Percentiles rank a stretch among this genome's conserved stretches.
phyloP scores from a whole-genome alignment of 2,888 invertebrate genomes.

The Choreutis nemorana region DNA sequence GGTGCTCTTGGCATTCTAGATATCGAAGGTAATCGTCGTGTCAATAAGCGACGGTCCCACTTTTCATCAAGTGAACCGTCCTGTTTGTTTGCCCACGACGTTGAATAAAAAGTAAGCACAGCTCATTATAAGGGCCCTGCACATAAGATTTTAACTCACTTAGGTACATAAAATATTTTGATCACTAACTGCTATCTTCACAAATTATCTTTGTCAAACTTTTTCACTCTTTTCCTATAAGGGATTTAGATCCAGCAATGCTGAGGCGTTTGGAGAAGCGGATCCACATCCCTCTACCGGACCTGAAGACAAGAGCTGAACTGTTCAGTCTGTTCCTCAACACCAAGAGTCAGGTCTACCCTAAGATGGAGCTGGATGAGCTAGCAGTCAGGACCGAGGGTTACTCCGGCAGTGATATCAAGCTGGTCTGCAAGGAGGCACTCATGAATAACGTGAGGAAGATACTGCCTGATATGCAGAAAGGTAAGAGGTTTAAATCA shows the following conservation, averaged over 20 bases:
- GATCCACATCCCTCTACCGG: conserved; percentile 82
- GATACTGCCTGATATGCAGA: conserved; percentile 44
- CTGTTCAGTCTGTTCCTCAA: conserved; percentile 73
- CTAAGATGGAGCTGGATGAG: conserved; percentile 41
- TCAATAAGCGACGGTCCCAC: too few species aligned
- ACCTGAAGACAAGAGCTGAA: conserved; percentile 67
- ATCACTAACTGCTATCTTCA: too few species aligned
- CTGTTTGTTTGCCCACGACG: too few species aligned
- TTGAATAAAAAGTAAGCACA: too few species aligned
- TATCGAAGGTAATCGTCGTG: too few species aligned
- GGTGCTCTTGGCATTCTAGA: too few species aligned
- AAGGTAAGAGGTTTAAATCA: conserved; percentile 22
- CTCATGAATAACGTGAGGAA: conserved; percentile 82
- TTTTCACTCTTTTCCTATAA: too few species aligned
- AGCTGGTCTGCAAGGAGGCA: conserved; percentile 87
- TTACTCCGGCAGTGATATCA: conserved; percentile 90
- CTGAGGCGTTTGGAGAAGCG: conserved; percentile 88
- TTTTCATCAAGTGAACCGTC: too few species aligned
- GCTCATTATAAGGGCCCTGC: too few species aligned
- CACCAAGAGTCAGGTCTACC: conserved; percentile 51
- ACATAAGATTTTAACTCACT: too few species aligned
- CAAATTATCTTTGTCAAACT: too few species aligned
- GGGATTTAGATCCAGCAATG: conserved; percentile 90
- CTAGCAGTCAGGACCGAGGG: conserved; percentile 70
- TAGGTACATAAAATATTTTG: too few species aligned